These are phyloP conservation scores for Gallinago media DNA, from an alignment of 2,113 vertebrate genomes.

Conservation along the genomic window DNA sequence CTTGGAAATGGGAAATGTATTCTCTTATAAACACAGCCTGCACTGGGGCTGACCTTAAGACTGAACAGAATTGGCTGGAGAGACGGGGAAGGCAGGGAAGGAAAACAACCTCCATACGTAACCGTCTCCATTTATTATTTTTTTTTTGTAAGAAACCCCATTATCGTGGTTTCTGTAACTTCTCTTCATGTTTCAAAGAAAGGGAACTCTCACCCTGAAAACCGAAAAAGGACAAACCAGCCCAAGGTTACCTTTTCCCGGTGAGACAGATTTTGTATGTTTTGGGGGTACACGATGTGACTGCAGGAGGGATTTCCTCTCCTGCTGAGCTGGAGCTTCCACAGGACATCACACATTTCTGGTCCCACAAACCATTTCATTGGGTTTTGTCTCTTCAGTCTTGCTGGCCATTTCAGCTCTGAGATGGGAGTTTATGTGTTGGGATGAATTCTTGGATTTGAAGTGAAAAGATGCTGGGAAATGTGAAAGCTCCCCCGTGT, in stretches of 20 bases:
- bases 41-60: slow-evolving; percentile 59
- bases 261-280: neutral
- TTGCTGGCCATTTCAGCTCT: neutral
- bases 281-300: neutral
- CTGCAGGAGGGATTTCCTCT: neutral
- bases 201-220: neutral
- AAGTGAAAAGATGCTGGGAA: neutral
- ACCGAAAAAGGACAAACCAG: neutral
- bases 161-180: neutral
- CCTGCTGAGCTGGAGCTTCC: neutral
- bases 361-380: neutral
- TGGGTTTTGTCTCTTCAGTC: neutral
- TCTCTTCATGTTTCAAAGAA: neutral
- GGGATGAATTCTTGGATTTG: neutral
- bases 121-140: neutral
- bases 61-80: slow-evolving; percentile 31
- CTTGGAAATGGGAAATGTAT: slow-evolving; percentile 53
- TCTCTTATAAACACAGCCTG: slow-evolving; percentile 63
- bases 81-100: neutral
- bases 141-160: neutral
- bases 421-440: neutral
- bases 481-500: neutral
- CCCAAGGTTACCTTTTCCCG: neutral
- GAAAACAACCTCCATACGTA: neutral
- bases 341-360: neutral